Conservation (phyloP, 2,113 vertebrate species). For the Hypomesus transpacificus region DNA sequence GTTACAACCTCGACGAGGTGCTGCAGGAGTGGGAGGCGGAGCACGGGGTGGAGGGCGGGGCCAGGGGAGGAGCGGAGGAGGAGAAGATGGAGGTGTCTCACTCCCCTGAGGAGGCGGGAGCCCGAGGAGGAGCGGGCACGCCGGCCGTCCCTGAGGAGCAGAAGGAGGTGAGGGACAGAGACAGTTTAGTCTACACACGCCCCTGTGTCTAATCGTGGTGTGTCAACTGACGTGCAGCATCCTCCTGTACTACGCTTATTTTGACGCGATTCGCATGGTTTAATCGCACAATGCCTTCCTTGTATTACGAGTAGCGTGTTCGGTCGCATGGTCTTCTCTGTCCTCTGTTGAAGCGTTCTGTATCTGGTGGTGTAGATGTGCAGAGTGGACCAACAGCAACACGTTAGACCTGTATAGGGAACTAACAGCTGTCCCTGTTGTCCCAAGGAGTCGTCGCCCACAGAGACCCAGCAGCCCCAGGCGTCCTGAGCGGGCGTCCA, state of each 20-base stretch:
- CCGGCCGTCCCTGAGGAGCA: conserved; percentile 75
- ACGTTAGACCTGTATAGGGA: no score
- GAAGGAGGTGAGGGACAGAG: conserved; percentile 67
- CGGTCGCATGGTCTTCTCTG: no score
- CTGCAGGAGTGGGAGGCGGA: conserved; percentile 98
- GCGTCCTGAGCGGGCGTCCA: conserved; percentile 47
- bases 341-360: neutral
- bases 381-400: no score
- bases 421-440: neutral
- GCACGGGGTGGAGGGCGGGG: conserved; percentile 80
- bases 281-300: no score
- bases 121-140: conserved; percentile 74
- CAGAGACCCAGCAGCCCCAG: conserved; percentile 54
- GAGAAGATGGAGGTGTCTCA: conserved; percentile 80
- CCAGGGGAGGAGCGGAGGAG: conserved; percentile 52
- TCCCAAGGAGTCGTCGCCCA: conserved; percentile 50
- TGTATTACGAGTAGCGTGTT: no score
- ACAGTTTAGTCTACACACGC: no score
- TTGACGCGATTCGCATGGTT: no score
- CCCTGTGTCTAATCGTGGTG: no score
- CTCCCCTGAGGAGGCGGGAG: conserved; percentile 29
- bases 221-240: no score
- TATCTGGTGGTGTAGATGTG: no score
- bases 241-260: no score
- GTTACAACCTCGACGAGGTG: conserved; percentile 97